Conservation (phyloP, 2,797 vertebrate species). For the Sebastiscus albofasciatus region DNA sequence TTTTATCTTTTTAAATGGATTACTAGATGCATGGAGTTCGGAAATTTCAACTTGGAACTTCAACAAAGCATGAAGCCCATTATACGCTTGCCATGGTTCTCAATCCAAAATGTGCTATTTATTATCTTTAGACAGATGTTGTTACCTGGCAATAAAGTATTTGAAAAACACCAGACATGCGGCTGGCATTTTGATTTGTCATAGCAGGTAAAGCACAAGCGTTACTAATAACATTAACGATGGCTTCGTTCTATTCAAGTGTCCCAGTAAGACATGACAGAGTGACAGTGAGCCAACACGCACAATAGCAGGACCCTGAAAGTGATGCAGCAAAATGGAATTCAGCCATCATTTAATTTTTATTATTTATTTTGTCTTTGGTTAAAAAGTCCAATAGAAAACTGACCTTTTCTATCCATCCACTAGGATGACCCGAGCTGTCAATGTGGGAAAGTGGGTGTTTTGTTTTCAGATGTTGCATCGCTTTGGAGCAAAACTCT, state of each 20-base stretch:
- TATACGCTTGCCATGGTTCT: neutral
- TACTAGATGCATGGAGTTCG: neutral
- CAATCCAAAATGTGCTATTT: neutral
- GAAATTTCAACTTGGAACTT: constrained; percentile 9
- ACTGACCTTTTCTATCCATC: neutral
- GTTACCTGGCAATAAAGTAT: neutral
- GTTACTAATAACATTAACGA: neutral
- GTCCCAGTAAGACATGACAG: neutral
- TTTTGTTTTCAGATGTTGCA: neutral
- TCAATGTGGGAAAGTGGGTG: neutral
- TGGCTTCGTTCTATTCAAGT: neutral
- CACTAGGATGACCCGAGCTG: neutral
- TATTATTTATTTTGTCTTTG: too few species aligned
- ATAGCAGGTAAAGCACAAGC: neutral
- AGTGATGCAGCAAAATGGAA: neutral
- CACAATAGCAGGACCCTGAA: neutral
- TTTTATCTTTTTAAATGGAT: constrained; percentile 9
- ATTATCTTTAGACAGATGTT: constrained; percentile 11
- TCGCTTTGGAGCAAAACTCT: neutral
- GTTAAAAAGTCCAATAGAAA: too few species aligned
- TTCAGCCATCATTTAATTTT: neutral
- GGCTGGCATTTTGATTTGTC: neutral
- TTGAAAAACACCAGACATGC: neutral
- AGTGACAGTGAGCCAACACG: neutral
- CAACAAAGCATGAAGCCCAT: constrained; percentile 13